Evolutionary conservation across 1,140 invertebrate genomes (phyloP).

Genomic region (Ylistrum balloti): DNA sequence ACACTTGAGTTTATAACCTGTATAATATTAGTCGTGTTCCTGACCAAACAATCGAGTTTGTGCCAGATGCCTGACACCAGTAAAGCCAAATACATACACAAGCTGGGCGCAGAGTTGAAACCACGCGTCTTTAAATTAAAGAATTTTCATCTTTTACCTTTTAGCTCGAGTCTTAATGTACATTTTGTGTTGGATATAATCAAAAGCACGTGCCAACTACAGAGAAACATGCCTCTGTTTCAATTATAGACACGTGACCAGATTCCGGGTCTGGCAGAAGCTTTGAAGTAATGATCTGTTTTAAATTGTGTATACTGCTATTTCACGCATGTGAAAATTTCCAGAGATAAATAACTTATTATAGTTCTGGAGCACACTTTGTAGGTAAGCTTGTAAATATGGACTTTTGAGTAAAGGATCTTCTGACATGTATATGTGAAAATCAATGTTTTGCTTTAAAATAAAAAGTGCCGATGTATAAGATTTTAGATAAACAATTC

Average conservation of each 20-base stretch:
- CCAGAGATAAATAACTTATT: neutral
- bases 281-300: slow-evolving; percentile 39
- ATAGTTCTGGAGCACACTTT: neutral
- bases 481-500: too few relatives aligned
- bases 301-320: slow-evolving; percentile 36
- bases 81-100: neutral
- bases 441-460: too few relatives aligned
- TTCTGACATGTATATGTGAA: too few relatives aligned
- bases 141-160: slow-evolving; percentile 35
- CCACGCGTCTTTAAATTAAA: neutral
- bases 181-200: slow-evolving; percentile 7
- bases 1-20: too few relatives aligned
- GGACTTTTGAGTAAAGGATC: neutral
- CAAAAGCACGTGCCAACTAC: neutral
- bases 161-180: neutral
- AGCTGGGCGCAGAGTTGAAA: neutral
- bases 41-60: neutral
- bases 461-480: too few relatives aligned
- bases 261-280: slow-evolving; percentile 6
- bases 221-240: neutral
- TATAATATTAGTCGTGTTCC: neutral
- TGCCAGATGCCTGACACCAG: neutral
- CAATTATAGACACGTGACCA: slow-evolving; percentile 25
- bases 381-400: neutral
- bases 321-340: slow-evolving; percentile 26